Evolutionary conservation across 2,113 vertebrate species (phyloP).

Genomic region (Craseonycteris thonglongyai): DNA sequence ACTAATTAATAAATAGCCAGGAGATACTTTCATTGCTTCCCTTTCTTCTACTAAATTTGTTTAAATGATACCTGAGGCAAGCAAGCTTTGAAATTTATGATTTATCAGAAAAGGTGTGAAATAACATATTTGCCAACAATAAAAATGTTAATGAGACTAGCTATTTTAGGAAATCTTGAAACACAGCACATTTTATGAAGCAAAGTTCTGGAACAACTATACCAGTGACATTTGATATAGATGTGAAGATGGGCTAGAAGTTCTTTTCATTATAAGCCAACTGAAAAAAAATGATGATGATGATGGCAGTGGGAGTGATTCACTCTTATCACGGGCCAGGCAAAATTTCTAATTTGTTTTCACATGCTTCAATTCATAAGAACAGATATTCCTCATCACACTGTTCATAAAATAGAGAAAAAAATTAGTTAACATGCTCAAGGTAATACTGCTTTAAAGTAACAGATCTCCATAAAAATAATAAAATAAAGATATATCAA

Average conservation of each 20-base stretch:
- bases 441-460: background rate
- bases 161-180: background rate
- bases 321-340: background rate
- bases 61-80: background rate
- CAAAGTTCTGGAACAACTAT: background rate
- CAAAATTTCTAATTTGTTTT: background rate
- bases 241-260: background rate
- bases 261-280: background rate
- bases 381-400: background rate
- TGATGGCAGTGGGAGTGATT: background rate
- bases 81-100: background rate
- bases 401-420: background rate
- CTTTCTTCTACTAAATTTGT: background rate
- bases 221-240: background rate
- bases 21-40: background rate
- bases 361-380: background rate
- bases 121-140: background rate
- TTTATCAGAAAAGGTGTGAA: background rate
- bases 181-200: background rate
- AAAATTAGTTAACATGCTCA: background rate
- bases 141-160: background rate
- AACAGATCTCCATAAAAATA: background rate
- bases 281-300: background rate
- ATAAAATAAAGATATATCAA: background rate
- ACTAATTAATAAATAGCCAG: background rate